A percentile compares a stretch with the other conserved stretches of the same genome.
Evolutionary conservation across 1,140 invertebrate species (phyloP).

Genomic region (Battus philenor): DNA sequence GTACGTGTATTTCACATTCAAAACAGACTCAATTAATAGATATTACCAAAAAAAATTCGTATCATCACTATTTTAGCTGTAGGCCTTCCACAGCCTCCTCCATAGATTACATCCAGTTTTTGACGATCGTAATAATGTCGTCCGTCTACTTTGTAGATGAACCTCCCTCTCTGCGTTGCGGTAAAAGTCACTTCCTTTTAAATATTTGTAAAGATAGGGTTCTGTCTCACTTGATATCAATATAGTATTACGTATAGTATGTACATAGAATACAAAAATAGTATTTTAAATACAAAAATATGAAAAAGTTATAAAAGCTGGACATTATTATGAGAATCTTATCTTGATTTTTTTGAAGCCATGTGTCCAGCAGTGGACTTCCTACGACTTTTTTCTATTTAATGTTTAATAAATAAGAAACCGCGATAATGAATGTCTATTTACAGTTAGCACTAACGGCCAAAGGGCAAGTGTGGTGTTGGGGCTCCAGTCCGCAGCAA

Average conservation of each 20-base stretch:
- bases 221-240: too few relatives aligned
- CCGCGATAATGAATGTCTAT: not conserved
- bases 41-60: not conserved
- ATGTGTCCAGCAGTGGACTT: too few relatives aligned
- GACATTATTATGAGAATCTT: too few relatives aligned
- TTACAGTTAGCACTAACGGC: constrained; percentile 40
- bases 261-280: too few relatives aligned
- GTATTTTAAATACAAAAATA: not conserved
- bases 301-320: not conserved
- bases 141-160: not conserved
- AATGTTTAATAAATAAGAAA: constrained; percentile 1
- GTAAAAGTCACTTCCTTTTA: too few relatives aligned
- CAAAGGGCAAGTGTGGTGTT: constrained; percentile 41
- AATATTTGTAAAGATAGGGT: too few relatives aligned
- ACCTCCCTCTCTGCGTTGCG: too few relatives aligned
- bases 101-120: too few relatives aligned
- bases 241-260: too few relatives aligned
- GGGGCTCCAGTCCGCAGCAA: constrained; percentile 57
- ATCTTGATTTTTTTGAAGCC: too few relatives aligned
- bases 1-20: constrained; percentile 25
- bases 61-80: not conserved
- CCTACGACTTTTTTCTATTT: not conserved
- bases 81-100: too few relatives aligned
- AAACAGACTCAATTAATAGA: not conserved
- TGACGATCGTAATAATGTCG: too few relatives aligned